These are phyloP conservation scores for Drosophila nigromelanica DNA, from an alignment of 1,140 invertebrate genomes.

Conservation along the genomic window DNA sequence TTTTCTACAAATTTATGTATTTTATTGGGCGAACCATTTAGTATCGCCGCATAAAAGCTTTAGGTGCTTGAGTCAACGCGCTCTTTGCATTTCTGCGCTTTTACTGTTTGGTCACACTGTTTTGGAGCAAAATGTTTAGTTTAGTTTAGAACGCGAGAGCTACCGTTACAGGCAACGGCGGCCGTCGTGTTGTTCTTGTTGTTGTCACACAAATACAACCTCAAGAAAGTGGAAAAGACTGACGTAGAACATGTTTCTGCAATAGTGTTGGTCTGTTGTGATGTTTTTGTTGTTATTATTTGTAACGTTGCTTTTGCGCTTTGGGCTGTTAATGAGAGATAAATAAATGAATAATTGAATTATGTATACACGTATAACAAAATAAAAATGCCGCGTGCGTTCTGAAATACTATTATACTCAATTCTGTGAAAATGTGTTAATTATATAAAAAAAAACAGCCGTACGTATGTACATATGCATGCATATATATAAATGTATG, in stretches of 20 bases:
- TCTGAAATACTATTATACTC: constrained; percentile 22
- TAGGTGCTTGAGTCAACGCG: neutral
- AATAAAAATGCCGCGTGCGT: constrained; percentile 50
- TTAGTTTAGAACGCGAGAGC: constrained; percentile 78
- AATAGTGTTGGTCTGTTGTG: constrained; percentile 67
- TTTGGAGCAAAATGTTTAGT: constrained; percentile 54
- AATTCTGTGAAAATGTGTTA: constrained; percentile 64
- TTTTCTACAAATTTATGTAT: neutral
- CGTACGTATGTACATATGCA: constrained; percentile 18
- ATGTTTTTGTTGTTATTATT: constrained; percentile 59
- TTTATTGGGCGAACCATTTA: neutral
- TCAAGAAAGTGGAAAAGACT: constrained; percentile 58
- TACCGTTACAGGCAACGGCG: constrained; percentile 55
- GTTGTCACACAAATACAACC: constrained; percentile 49
- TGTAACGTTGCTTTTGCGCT: constrained; percentile 42
- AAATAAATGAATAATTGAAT: constrained; percentile 82
- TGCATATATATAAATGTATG: constrained; percentile 1
- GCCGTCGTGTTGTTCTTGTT: constrained; percentile 65
- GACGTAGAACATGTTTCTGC: constrained; percentile 76
- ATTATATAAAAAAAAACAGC: constrained; percentile 68
- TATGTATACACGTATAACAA: constrained; percentile 48
- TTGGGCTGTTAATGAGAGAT: constrained; percentile 72
- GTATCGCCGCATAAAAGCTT: constrained; percentile 1
- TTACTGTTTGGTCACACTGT: constrained; percentile 49
- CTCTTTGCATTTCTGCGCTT: constrained; percentile 12